These are phyloP conservation scores for Drosophila kohkoa DNA, from an alignment of 1,140 invertebrate genomes.

Conservation along the genomic window DNA sequence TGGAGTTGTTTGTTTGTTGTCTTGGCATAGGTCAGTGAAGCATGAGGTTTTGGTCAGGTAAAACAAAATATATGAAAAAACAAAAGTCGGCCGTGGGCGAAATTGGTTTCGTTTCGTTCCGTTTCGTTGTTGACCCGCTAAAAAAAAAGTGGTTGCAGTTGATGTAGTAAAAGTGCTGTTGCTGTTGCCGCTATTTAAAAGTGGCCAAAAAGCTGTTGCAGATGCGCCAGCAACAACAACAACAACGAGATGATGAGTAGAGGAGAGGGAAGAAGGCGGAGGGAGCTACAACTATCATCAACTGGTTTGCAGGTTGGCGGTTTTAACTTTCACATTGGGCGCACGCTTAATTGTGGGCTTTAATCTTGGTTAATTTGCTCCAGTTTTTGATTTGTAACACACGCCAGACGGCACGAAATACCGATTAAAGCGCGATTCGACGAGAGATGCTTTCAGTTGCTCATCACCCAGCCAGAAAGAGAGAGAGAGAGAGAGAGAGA, in stretches of 20 bases:
- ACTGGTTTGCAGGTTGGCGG: constrained; percentile 62
- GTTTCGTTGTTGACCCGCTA: constrained; percentile 35
- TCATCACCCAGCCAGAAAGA: neutral
- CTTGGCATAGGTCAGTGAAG: constrained; percentile 81
- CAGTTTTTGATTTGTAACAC: constrained; percentile 61
- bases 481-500: neutral
- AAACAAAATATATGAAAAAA: constrained; percentile 21
- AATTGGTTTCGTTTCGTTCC: constrained; percentile 30
- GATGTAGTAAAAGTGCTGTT: constrained; percentile 13
- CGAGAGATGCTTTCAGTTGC: constrained; percentile 15
- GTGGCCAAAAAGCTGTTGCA: constrained; percentile 48
- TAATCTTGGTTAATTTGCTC: constrained; percentile 82
- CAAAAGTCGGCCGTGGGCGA: constrained; percentile 33
- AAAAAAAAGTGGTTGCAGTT: constrained; percentile 20
- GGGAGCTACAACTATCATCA: constrained; percentile 48
- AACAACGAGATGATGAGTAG: constrained; percentile 14
- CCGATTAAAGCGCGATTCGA: constrained; percentile 38
- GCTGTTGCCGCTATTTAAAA: constrained; percentile 9
- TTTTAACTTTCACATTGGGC: constrained; percentile 82
- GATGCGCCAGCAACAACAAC: constrained; percentile 53
- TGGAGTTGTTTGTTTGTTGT: neutral
- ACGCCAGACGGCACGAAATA: constrained; percentile 44
- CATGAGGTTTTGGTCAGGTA: constrained; percentile 31
- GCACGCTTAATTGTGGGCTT: constrained; percentile 73
- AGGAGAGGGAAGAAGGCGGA: neutral